phyloP scores from a whole-genome alignment of 2,888 invertebrate genomes.

The Julus scandinavius region DNA sequence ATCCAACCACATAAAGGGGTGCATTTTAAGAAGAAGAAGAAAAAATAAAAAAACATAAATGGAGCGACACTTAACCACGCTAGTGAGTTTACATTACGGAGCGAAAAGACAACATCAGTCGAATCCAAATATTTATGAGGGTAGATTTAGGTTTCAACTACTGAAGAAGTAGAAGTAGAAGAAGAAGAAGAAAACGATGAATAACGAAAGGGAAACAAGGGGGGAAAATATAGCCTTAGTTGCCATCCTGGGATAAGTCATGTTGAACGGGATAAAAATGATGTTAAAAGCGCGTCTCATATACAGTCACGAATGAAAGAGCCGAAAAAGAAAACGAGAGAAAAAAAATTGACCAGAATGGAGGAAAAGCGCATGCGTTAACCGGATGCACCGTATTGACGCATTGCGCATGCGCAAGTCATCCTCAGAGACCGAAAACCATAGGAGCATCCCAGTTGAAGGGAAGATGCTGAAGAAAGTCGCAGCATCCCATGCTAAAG shows the following conservation, averaged over 20 bases:
- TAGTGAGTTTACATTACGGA: not conserved
- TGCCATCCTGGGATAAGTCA: slow-evolving; percentile 35
- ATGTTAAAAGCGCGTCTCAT: slow-evolving; percentile 33
- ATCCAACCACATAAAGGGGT: no score
- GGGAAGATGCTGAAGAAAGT: slow-evolving; percentile 6
- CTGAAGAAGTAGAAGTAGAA: not conserved
- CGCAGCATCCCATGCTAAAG: not conserved
- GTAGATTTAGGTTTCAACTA: not conserved
- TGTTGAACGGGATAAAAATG: slow-evolving; percentile 37
- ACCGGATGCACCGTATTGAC: not conserved
- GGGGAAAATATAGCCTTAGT: slow-evolving; percentile 4
- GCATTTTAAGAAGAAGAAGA: no score
- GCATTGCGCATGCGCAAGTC: not conserved
- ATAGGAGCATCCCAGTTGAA: not conserved
- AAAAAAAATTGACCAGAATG: not conserved
- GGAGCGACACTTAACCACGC: not conserved
- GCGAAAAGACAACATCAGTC: not conserved
- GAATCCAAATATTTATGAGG: slow-evolving; percentile 23
- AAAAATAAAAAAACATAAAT: not conserved
- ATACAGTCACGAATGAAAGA: slow-evolving; percentile 42
- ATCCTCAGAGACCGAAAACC: not conserved
- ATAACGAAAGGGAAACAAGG: not conserved
- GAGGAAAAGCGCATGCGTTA: not conserved
- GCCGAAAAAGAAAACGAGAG: not conserved
- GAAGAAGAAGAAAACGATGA: not conserved